Conservation (phyloP, 2,797 vertebrate genomes). For the Pterois miles region DNA sequence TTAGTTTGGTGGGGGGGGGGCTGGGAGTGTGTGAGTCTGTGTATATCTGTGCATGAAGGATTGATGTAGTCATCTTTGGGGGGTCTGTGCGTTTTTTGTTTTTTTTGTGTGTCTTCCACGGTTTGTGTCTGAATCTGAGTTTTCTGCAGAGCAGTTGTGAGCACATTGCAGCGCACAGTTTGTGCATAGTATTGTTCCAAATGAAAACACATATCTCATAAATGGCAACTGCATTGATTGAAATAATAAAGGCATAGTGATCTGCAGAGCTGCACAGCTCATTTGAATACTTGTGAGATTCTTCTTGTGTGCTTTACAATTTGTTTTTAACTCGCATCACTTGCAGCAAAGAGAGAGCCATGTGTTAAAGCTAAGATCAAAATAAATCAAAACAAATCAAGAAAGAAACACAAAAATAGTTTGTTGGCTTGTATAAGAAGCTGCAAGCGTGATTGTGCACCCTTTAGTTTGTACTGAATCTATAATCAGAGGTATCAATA, state of each 20-base stretch:
- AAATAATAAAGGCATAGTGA: neutral
- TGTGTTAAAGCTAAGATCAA: neutral
- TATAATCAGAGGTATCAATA: no score
- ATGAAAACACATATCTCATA: neutral
- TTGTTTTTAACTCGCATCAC: no score
- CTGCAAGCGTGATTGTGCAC: neutral
- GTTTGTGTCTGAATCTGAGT: neutral
- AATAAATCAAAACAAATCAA: neutral
- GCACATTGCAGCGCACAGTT: neutral
- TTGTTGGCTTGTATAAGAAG: neutral
- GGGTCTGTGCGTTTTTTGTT: neutral
- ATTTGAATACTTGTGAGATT: neutral
- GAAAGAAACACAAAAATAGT: neutral
- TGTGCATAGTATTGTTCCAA: no score
- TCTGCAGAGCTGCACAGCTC: neutral
- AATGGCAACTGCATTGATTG: neutral
- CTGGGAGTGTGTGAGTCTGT: neutral
- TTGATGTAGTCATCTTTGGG: neutral
- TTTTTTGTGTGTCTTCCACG: neutral
- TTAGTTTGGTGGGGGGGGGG: slow-evolving; percentile 30
- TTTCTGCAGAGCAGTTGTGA: neutral
- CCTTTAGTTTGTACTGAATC: neutral
- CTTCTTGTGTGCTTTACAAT: neutral
- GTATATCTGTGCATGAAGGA: neutral
- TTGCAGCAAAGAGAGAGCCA: neutral